Evolutionary conservation across 2,113 vertebrate species (phyloP).

Genomic region (Tenebrosternarchus preto): DNA sequence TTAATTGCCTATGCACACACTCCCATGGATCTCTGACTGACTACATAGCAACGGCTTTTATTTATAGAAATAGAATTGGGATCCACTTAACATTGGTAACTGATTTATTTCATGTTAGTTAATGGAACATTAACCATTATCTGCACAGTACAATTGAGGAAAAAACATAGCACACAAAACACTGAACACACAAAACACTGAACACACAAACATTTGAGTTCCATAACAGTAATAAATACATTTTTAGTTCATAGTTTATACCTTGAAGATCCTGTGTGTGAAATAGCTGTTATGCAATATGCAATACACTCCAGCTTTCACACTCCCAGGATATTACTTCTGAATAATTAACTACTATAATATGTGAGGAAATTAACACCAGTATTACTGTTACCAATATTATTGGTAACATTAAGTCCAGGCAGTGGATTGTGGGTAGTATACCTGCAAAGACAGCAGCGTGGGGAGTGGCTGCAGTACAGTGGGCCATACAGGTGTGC

Average conservation of each 20-base stretch:
- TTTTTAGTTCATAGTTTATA: not conserved
- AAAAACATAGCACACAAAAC: no score
- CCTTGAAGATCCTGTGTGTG: not conserved
- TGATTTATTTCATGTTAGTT: no score
- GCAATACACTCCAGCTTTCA: not conserved
- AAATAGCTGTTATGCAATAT: not conserved
- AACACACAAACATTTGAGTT: no score
- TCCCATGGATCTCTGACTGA: not conserved
- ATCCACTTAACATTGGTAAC: slow-evolving; percentile 2
- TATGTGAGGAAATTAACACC: not conserved
- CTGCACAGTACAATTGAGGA: no score
- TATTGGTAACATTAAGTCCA: not conserved
- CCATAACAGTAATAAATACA: not conserved
- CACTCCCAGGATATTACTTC: not conserved
- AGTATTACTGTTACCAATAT: no score
- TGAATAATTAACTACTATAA: not conserved
- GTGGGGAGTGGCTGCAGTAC: slow-evolving; percentile 22
- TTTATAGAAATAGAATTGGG: not conserved
- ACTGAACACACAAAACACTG: no score
- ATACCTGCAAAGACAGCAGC: not conserved
- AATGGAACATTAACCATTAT: no score
- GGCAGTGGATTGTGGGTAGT: slow-evolving; percentile 22
- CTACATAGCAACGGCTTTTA: not conserved
- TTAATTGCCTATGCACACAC: slow-evolving; percentile 4
- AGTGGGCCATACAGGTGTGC: slow-evolving; percentile 21